These are phyloP conservation scores for Luffia ferchaultella DNA, from an alignment of 2,888 invertebrate species.

Conservation along the genomic window DNA sequence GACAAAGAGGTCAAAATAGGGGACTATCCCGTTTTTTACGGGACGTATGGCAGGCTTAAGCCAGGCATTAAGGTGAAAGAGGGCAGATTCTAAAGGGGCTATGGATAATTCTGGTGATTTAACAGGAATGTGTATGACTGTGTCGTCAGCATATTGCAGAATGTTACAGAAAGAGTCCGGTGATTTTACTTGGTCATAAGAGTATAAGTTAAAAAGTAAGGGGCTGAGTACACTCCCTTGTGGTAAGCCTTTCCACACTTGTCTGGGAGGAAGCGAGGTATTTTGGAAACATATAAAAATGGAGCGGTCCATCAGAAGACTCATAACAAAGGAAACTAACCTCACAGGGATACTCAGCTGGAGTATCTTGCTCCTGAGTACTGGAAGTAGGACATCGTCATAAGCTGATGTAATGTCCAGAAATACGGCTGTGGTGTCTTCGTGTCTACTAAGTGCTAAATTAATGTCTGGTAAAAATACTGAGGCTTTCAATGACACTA, in stretches of 20 bases:
- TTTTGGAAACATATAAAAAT: conserved; percentile 5
- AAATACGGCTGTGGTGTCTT: conserved; percentile 16
- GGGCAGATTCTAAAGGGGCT: background rate
- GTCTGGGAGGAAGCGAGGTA: conserved; percentile 1
- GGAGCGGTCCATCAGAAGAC: conserved; percentile 11
- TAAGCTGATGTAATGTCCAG: conserved; percentile 20
- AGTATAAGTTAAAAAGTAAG: conserved; percentile 15
- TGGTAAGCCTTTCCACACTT: conserved; percentile 18
- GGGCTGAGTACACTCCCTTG: conserved; percentile 18
- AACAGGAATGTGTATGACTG: no score
- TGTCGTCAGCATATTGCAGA: conserved; percentile 20
- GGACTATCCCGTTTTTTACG: no score
- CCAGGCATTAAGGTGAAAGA: conserved; percentile 9
- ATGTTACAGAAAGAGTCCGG: conserved; percentile 10
- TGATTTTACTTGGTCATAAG: no score
- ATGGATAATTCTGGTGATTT: background rate
- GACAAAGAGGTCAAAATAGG: no score
- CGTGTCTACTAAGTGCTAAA: conserved; percentile 11
- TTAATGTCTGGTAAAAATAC: conserved; percentile 16
- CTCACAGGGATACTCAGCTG: conserved; percentile 17
- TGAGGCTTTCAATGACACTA: conserved; percentile 19
- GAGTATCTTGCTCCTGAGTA: no score
- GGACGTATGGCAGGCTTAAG: no score
- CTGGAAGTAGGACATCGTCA: conserved; percentile 18
- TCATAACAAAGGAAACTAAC: conserved; percentile 13